Evolutionary conservation across 2,797 vertebrate genomes (phyloP), one percentile per base, ranked within the genome.

Genomic region (Glossophaga mutica): DNA sequence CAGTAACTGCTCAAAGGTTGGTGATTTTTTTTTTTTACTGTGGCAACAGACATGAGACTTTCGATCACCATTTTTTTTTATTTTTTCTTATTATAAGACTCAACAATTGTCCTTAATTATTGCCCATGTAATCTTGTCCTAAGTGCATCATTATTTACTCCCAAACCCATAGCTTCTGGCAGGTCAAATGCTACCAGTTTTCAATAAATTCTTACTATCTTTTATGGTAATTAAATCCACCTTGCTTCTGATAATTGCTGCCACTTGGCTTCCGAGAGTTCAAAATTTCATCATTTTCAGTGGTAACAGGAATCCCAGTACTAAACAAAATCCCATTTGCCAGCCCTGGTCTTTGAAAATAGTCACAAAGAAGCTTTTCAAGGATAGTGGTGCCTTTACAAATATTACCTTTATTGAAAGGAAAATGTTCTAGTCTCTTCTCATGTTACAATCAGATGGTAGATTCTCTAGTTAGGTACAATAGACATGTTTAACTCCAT

Each of bases 321-420:
- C 26, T 14, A 59, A 7, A 11, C 0, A 50, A 55, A 91, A 39
- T 84, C 9, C 70, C 26, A 16, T 83, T 78, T 57, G 12, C 70
- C 46, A 59, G 37, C 6, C 19, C n/a, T 44, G 19, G 3, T 44
- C n/a, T 78, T 57, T 87, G 34, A 94, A 29, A 65, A 71, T 2
- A 73, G 46, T 48, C 6, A 73, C 15, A 1, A 52, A 3, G 22
- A 5, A 59, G 5, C 24, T 73, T 82, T 76, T 19, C 6, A 39
- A 71, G 2, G 22, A 46, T 24, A 5, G 2, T 22, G 3, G 1
- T 85, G 22, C 3, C 0, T 0, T 22, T 10, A n/a, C 12, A 22
- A 34, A 44, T 78, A 67, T 7, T 73, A 6, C 2, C 4, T 2
- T 44, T 67, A 68, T 16, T 50, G 22, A 81, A 71, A 26, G 9